Percentiles rank a stretch among this genome's conserved stretches.
phyloP scores from a whole-genome alignment of 2,113 vertebrate species.

The Dasyurus viverrinus region DNA sequence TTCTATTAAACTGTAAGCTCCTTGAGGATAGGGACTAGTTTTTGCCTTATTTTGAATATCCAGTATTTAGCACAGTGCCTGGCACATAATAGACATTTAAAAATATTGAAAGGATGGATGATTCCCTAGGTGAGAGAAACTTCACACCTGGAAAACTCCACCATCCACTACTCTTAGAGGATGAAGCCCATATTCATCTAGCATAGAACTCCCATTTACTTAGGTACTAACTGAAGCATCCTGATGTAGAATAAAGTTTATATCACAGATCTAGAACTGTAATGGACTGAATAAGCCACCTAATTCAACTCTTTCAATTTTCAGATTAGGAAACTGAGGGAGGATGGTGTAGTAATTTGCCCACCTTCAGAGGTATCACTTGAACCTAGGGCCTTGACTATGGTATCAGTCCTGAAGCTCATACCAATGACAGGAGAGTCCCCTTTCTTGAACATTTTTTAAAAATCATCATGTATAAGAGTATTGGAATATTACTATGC shows the following conservation, averaged over 20 bases:
- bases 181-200: background rate
- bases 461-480: background rate
- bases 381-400: background rate
- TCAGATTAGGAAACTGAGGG: background rate
- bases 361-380: background rate
- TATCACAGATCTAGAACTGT: background rate
- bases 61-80: background rate
- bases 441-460: background rate
- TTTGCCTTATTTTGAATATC: background rate
- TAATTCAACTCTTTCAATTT: background rate
- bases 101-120: background rate
- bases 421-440: background rate
- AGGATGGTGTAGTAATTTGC: background rate
- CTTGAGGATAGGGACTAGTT: background rate
- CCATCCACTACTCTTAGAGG: background rate
- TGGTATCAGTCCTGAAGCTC: background rate
- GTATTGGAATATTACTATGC: background rate
- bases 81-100: no score
- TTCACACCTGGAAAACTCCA: background rate
- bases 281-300: background rate
- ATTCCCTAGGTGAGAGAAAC: background rate
- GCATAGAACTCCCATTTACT: background rate
- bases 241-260: background rate
- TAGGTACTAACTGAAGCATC: background rate
- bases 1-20: background rate